A percentile compares a stretch with the other conserved stretches of the same genome.
phyloP scores from a whole-genome alignment of 1,140 invertebrate genomes.

The Drosophila subobscura region DNA sequence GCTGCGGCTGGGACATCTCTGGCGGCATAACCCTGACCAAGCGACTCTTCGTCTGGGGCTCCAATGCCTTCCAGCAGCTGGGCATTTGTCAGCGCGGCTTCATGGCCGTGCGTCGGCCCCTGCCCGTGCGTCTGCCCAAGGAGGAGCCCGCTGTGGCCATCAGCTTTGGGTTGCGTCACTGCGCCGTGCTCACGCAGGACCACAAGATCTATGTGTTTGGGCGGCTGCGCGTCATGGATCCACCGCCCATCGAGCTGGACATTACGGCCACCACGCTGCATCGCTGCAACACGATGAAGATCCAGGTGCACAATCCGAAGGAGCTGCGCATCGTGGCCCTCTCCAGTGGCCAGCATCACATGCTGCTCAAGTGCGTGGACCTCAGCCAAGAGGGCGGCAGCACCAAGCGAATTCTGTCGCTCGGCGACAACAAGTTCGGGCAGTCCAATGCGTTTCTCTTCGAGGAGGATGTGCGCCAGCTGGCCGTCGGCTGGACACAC shows the following conservation, averaged over 20 bases:
- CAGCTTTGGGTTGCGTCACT: slow-evolving; percentile 88
- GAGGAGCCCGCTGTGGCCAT: slow-evolving; percentile 81
- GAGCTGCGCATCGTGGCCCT: slow-evolving; percentile 65
- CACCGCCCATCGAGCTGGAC: slow-evolving; percentile 68
- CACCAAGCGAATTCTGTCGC: slow-evolving; percentile 85
- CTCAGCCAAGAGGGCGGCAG: slow-evolving; percentile 28
- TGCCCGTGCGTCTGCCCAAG: slow-evolving; percentile 74
- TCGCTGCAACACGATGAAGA: slow-evolving; percentile 69
- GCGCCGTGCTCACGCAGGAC: slow-evolving; percentile 87
- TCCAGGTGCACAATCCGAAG: slow-evolving; percentile 56
- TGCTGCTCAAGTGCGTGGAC: slow-evolving; percentile 85
- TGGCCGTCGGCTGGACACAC: slow-evolving; percentile 90
- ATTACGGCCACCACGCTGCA: slow-evolving; percentile 72
- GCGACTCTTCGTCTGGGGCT: slow-evolving; percentile 89
- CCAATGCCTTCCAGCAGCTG: slow-evolving; percentile 89
- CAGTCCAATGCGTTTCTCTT: slow-evolving; percentile 84
- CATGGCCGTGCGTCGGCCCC: slow-evolving; percentile 83
- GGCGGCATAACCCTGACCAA: slow-evolving; percentile 87
- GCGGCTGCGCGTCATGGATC: slow-evolving; percentile 64
- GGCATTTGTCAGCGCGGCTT: slow-evolving; percentile 86
- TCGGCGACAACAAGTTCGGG: slow-evolving; percentile 91
- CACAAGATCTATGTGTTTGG: slow-evolving; percentile 76
- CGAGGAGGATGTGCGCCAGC: slow-evolving; percentile 83
- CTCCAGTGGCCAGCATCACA: slow-evolving; percentile 90
- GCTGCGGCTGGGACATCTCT: slow-evolving; percentile 90